Evolutionary conservation across 2,113 vertebrate species (phyloP).

Genomic region (Malurus cyaneus): DNA sequence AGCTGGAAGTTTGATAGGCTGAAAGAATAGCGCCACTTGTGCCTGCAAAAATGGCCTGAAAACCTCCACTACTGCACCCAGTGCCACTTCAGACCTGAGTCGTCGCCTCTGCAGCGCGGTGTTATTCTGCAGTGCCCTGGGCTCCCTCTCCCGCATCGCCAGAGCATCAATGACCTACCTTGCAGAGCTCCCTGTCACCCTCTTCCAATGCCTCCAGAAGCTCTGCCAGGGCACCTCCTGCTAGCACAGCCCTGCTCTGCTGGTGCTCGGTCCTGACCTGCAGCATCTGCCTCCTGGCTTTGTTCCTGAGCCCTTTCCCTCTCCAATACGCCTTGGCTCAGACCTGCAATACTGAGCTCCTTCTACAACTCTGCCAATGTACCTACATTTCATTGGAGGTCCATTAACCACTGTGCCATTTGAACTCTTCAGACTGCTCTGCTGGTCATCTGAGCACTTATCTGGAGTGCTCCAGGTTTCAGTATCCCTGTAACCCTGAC

Average conservation of each 20-base stretch:
- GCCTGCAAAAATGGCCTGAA: not conserved
- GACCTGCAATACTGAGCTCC: not conserved
- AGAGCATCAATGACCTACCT: not conserved
- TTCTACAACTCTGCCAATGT: not conserved
- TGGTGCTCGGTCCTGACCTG: not conserved
- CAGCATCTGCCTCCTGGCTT: conserved; percentile 1
- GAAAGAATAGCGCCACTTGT: not conserved
- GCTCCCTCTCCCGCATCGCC: not conserved
- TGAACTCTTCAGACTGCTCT: not conserved
- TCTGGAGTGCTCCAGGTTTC: not conserved
- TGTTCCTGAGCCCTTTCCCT: not conserved
- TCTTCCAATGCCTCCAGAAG: not conserved
- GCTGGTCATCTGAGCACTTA: not conserved
- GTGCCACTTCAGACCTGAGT: fast-evolving
- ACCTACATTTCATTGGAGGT: not conserved
- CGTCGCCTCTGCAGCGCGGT: fast-evolving
- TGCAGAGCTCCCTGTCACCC: not conserved
- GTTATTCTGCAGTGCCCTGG: not conserved
- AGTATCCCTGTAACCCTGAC: not conserved
- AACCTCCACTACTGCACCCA: not conserved
- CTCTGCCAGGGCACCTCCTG: not conserved
- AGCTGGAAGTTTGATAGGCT: not conserved
- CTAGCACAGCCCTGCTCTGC: not conserved
- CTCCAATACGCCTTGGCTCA: fast-evolving
- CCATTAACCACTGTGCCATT: not conserved